Percentiles rank a stretch among this genome's conserved stretches.
Evolutionary conservation across 1,140 invertebrate species (phyloP).

Genomic region (Monochamus saltuarius): DNA sequence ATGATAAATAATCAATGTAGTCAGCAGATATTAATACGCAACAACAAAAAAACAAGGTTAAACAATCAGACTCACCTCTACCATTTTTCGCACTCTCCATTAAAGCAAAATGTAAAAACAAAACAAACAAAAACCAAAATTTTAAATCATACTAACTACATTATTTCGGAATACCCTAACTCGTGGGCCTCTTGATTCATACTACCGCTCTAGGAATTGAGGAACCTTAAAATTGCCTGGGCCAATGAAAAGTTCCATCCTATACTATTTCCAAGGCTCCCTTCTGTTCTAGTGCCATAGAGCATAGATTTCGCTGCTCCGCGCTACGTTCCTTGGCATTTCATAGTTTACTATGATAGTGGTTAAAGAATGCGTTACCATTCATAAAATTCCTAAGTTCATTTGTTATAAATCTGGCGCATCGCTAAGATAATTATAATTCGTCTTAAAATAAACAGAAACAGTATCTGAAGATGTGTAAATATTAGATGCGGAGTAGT

Average conservation of each 20-base stretch:
- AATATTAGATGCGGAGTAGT: too few species aligned
- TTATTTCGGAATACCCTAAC: constrained; percentile 33
- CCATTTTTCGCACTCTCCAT: constrained; percentile 43
- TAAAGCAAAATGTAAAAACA: constrained; percentile 30
- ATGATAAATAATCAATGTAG: constrained; percentile 4
- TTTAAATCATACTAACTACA: constrained; percentile 23
- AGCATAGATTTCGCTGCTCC: constrained; percentile 20
- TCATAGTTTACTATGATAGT: constrained; percentile 39
- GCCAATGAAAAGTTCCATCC: constrained; percentile 38
- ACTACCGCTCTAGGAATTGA: constrained; percentile 35
- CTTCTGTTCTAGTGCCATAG: constrained; percentile 26
- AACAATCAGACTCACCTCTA: constrained; percentile 31
- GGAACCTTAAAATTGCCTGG: constrained; percentile 40
- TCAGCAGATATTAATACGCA: too few species aligned
- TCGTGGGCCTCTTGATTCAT: constrained; percentile 35
- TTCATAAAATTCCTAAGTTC: constrained; percentile 41
- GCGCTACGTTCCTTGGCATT: constrained; percentile 8
- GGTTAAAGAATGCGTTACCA: constrained; percentile 36
- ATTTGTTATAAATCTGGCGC: not conserved
- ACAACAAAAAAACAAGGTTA: not conserved
- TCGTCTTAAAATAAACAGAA: too few species aligned
- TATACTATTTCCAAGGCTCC: constrained; percentile 20
- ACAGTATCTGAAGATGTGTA: too few species aligned
- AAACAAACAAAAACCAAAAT: constrained; percentile 26
- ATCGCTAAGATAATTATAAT: too few species aligned